These are phyloP conservation scores for Campylorhamphus procurvoides DNA, from an alignment of 2,113 vertebrate genomes.

Conservation along the genomic window DNA sequence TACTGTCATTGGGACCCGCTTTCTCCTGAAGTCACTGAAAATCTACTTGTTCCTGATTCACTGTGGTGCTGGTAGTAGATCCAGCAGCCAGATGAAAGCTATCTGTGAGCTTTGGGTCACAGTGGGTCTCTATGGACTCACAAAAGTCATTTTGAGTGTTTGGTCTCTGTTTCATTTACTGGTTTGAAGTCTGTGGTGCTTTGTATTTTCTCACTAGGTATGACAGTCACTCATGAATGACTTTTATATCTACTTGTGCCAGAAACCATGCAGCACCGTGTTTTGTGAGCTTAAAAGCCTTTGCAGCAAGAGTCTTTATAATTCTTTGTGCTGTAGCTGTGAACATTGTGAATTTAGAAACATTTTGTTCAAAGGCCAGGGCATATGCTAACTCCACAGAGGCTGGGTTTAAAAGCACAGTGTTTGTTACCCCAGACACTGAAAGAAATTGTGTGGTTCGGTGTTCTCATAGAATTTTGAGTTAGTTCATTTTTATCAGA, in stretches of 20 bases:
- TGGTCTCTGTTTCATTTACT: background rate
- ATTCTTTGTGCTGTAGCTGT: conserved; percentile 17
- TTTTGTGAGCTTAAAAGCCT: conserved; percentile 37
- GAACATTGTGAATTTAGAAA: conserved; percentile 39
- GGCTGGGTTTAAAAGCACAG: background rate
- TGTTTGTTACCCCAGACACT: background rate
- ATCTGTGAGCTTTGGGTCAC: background rate
- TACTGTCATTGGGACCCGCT: background rate
- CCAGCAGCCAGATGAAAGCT: background rate
- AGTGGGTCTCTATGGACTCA: background rate
- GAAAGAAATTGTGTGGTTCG: background rate
- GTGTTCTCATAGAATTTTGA: background rate
- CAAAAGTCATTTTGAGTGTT: background rate
- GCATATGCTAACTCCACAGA: background rate
- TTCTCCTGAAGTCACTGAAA: background rate
- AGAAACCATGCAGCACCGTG: background rate
- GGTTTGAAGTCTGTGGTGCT: background rate
- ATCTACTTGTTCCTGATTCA: background rate
- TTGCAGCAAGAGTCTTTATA: conserved; percentile 12
- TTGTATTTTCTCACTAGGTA: background rate
- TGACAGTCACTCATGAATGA: background rate
- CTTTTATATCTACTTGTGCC: background rate
- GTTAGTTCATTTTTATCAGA: background rate
- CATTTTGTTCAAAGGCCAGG: conserved; percentile 31
- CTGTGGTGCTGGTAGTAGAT: background rate